Evolutionary conservation across 2,113 vertebrate genomes (phyloP), one percentile per base, ranked within the genome.

Genomic region (Perca fluviatilis): DNA sequence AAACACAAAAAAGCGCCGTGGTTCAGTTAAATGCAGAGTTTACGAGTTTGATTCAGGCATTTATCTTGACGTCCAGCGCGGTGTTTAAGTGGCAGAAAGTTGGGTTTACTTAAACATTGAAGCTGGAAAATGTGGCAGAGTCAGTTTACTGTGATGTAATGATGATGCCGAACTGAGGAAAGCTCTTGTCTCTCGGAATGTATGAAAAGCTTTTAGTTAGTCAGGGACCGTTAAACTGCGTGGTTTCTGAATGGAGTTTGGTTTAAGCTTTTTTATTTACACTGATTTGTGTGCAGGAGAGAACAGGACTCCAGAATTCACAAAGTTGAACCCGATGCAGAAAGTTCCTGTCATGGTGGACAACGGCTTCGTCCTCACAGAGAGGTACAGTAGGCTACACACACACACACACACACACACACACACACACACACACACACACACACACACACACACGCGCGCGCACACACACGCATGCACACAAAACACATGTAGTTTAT

Each of bases 261-360:
- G 14, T 25, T 2, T 58, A 1, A 25, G 2, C 16, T 11, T 4
- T 18, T 33, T 5, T 51, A 9, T 13, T 3, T 3, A 5, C 6
- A 4, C 9, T 33, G 19, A 30, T 33, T 33, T 27, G 0, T 70
- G 5, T 57, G 7, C 76, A 96, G 95, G 93, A 43, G 93, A 95
- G 36, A 57, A 95, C 18, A 82, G 56, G 12, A 94, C 63, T n/a
- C 74, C 90, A 13, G 92, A 94, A 1, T 96, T 95, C 75, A 89
- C 87, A 3, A 87, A 88, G 53, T 21, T 95, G 46, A 96, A 96
- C 74, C 95, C 94, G 0, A 93, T 95, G 95, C 91, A 94, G 82
- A 96, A 94, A 43, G 95, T 96, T 19, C 95, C 95, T 3, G 94
- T 96, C 0, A 65, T 96, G 74, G 92, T 90, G 25, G 94, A 95